phyloP scores from a whole-genome alignment of 2,113 vertebrate species.

The Chinchilla lanigera region DNA sequence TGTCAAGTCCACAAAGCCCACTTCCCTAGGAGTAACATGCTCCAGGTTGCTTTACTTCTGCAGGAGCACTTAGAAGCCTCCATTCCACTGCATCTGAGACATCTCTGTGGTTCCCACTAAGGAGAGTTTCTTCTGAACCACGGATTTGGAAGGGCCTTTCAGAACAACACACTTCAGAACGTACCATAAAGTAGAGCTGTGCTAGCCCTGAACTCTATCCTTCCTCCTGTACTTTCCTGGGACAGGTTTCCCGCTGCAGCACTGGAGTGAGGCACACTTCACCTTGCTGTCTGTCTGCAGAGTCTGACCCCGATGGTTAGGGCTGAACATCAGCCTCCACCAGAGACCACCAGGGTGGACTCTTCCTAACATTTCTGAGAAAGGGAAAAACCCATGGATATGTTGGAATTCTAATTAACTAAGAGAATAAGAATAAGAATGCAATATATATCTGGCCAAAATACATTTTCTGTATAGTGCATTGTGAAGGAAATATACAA shows the following conservation, averaged over 20 bases:
- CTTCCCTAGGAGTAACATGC: not conserved
- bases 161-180: not conserved
- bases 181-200: not conserved
- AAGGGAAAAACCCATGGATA: not conserved
- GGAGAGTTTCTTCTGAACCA: not conserved
- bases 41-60: not conserved
- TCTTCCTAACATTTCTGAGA: not conserved
- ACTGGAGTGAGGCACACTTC: not conserved
- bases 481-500: not conserved
- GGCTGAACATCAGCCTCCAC: not conserved
- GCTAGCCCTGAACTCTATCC: not conserved
- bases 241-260: not conserved
- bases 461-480: not conserved
- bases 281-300: not conserved
- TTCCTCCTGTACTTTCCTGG: not conserved
- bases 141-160: not conserved
- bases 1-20: not conserved
- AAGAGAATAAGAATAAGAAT: not conserved
- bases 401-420: not conserved
- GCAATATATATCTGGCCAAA: not conserved
- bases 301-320: not conserved
- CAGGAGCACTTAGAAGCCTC: not conserved
- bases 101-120: not conserved
- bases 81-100: not conserved
- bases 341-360: no score